Base-by-base conservation (phyloP, 2,113 vertebrate genomes). In the Lycaon pictus region DNA sequence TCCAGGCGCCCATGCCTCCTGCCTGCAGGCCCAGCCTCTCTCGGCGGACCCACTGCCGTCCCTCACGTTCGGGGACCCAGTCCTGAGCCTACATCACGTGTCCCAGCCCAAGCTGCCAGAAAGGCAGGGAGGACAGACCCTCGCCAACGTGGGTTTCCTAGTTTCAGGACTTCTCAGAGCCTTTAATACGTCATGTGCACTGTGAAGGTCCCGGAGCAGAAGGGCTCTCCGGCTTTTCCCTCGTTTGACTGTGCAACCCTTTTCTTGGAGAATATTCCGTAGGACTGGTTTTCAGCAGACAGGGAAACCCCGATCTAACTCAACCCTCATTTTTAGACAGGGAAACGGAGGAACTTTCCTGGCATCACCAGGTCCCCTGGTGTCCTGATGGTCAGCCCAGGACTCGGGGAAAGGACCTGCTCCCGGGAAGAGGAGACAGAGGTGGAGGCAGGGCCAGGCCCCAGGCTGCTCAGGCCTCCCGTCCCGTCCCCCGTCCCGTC, bases 271-370 rank as follows among this genome's bases (percentile, higher is more conserved):
- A 48, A 16, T 55, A 51, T 58, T 81, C 65, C 76, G 11, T 2
- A 63, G 65, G 63, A 88, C 25, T 76, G 17, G n/a, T 4, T 11
- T 43, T 65, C 51, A 67, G 23, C 48, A 67, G 63, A 84, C 23
- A 83, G 10, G 83, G 67, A 90, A 96, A 60, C 25, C 67, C 69
- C 27, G 0, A n/a, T 67, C 58, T 94, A 87, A 94, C 37, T 85
- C 37, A 85, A 65, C 37, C 51, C 23, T 90, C n/a, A 20, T 65
- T 71, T 90, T 85, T 80, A 92, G 32, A 65, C 43, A 83, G 91
- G 63, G 84, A 96, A 94, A 97, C 80, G 32, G 51, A 96, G 94
- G 81, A 88, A 80, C 87, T 96, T 93, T 88, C 87, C 95, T 96
- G 89, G n/a, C 35, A 35, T 94, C 17, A 23, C 55, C n/a, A 25